Percentiles rank a stretch among this genome's conserved stretches.
These are phyloP conservation scores for Rotaria socialis DNA, from an alignment of 2,888 invertebrate genomes.

Conservation along the genomic window DNA sequence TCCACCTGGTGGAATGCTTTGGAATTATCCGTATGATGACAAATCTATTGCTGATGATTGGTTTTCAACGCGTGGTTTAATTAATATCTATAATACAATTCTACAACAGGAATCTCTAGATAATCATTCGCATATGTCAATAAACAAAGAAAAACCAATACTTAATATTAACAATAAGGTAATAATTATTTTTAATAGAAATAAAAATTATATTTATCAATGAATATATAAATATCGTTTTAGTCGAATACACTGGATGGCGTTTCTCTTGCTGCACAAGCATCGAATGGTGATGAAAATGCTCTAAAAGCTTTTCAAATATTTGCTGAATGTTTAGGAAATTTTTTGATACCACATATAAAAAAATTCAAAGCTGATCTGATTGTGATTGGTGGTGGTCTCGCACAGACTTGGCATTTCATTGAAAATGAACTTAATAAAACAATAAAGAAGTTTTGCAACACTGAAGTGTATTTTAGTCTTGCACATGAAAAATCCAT, in stretches of 20 bases:
- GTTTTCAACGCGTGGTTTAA: conserved; percentile 27
- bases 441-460: background rate
- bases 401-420: background rate
- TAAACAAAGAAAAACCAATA: background rate
- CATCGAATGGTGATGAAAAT: background rate
- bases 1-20: background rate
- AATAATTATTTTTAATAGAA: no score
- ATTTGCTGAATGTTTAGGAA: background rate
- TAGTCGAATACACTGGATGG: background rate
- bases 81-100: background rate
- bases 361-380: background rate
- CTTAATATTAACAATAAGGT: no score
- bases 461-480: background rate
- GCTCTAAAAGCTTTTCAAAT: background rate
- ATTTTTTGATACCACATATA: background rate
- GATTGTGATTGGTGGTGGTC: background rate
- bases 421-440: background rate
- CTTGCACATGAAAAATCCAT: conserved; percentile 15
- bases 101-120: background rate
- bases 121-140: background rate
- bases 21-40: background rate
- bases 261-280: background rate
- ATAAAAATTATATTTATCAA: no score
- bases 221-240: no score
- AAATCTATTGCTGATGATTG: conserved; percentile 1